Conservation (phyloP, 2,797 vertebrate genomes). For the Otolemur crassicaudatus region DNA sequence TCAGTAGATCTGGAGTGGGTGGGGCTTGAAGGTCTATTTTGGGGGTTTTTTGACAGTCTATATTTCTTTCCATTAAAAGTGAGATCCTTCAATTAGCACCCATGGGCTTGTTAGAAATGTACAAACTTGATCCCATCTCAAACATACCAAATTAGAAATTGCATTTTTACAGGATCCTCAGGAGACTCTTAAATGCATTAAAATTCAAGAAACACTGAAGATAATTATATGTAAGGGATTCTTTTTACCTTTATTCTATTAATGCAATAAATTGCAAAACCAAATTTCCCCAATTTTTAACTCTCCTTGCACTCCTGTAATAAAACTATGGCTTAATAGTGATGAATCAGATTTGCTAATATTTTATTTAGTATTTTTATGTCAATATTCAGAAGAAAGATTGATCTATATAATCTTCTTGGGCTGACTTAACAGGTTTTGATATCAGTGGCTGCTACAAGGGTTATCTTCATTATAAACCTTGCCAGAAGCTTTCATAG, state of each 20-base stretch:
- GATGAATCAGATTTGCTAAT: background rate
- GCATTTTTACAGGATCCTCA: background rate
- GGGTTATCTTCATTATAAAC: background rate
- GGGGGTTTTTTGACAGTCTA: too few relatives aligned
- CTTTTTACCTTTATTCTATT: background rate
- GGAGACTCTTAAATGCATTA: background rate
- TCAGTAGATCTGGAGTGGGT: background rate
- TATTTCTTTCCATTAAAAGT: background rate
- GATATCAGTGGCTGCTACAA: background rate
- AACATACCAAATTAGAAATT: background rate
- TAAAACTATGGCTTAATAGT: background rate
- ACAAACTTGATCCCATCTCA: background rate
- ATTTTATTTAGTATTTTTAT: constrained; percentile 12
- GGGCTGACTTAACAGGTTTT: background rate
- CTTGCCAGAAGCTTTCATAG: background rate
- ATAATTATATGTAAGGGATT: background rate
- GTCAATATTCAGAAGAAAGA: background rate
- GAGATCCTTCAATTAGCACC: background rate
- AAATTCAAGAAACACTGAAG: background rate
- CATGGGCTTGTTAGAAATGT: background rate
- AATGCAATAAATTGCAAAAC: background rate
- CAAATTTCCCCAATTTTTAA: background rate
- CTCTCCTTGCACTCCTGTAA: background rate
- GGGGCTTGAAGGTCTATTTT: too few relatives aligned
- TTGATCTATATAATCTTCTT: background rate